Conservation (phyloP, 2,797 vertebrate genomes). For the Mico argentatus region DNA sequence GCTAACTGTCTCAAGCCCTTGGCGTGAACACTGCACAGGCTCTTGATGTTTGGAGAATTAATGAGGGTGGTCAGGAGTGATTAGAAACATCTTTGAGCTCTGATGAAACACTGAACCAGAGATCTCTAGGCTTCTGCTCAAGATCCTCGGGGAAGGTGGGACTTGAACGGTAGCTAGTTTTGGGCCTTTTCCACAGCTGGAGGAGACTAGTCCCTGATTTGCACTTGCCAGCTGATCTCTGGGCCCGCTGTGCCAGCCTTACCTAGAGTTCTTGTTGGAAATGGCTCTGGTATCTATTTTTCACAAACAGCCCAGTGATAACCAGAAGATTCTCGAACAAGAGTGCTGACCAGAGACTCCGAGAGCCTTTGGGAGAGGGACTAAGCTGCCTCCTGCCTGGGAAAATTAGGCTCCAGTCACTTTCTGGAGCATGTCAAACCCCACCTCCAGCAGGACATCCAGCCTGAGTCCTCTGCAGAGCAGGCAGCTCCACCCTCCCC, state of each 20-base stretch:
- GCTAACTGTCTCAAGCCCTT: too few relatives aligned
- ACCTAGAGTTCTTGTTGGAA: neutral
- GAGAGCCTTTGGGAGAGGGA: neutral
- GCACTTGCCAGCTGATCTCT: neutral
- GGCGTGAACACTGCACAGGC: neutral
- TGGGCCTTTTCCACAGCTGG: neutral
- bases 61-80: neutral
- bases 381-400: neutral
- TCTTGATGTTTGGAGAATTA: neutral
- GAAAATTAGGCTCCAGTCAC: neutral
- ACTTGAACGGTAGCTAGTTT: neutral
- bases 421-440: constrained; percentile 55
- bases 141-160: neutral
- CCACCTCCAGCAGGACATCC: constrained; percentile 53
- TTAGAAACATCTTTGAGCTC: neutral
- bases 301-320: neutral
- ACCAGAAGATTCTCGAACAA: neutral
- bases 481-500: constrained; percentile 39
- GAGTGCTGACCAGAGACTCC: neutral
- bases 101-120: neutral
- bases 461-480: neutral
- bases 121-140: neutral
- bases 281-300: neutral
- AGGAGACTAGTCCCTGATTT: neutral
- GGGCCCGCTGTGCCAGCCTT: neutral